These are phyloP conservation scores for Minunthozetes semirufus DNA, from an alignment of 2,888 invertebrate species.

Conservation along the genomic window DNA sequence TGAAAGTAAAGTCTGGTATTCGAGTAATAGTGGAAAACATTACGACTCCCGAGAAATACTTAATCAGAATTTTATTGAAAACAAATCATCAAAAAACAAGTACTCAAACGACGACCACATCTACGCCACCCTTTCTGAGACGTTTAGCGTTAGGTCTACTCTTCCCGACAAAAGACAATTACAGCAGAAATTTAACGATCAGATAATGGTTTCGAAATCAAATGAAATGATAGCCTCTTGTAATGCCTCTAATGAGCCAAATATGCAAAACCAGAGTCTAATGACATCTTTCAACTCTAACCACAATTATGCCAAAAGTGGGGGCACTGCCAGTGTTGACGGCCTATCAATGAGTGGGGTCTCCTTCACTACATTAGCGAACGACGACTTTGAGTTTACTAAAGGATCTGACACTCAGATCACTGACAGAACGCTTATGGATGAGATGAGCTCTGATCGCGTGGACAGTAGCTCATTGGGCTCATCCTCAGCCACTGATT, in stretches of 20 bases:
- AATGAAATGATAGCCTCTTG: neutral
- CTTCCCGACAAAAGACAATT: constrained; percentile 37
- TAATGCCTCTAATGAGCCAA: constrained; percentile 18
- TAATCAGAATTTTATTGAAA: neutral
- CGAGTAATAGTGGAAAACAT: neutral
- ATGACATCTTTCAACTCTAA: neutral
- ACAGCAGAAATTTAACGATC: constrained; percentile 1
- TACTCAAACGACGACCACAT: constrained; percentile 48
- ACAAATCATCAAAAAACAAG: neutral
- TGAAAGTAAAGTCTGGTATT: constrained; percentile 12
- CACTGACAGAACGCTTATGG: neutral
- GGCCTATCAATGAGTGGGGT: constrained; percentile 20
- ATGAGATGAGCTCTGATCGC: neutral
- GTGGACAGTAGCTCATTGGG: neutral
- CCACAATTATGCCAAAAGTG: neutral
- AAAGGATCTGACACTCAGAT: constrained; percentile 36
- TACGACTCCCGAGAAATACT: neutral
- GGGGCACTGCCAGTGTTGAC: constrained; percentile 8
- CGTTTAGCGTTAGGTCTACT: constrained; percentile 37
- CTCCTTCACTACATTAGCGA: constrained; percentile 59
- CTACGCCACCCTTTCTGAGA: constrained; percentile 46
- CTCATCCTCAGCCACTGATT: neutral
- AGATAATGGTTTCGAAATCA: neutral
- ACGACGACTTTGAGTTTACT: constrained; percentile 58
- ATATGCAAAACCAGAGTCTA: constrained; percentile 4